Evolutionary conservation across 2,888 invertebrate genomes (phyloP), one percentile per base, ranked within the genome.

Genomic region (Operophtera brumata): DNA sequence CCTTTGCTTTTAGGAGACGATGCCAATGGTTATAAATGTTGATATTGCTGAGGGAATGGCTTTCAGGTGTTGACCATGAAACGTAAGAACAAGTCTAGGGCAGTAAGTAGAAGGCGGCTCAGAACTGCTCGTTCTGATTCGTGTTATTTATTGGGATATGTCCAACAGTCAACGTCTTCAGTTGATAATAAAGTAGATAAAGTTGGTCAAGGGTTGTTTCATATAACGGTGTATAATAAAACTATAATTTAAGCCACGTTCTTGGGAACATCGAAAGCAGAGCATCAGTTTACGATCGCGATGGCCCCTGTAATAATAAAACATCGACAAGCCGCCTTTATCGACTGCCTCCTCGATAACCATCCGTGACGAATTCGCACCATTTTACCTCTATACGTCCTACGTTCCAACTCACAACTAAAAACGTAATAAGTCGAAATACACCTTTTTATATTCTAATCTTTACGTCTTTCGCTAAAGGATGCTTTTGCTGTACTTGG

Each of bases 311-410:
- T 56, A 56, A 59, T 84, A 85, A 86, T 85, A 86, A 86, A 84
- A 85, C 77, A 84, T 86, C 82, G 82, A 80, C 83, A 81, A 67
- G 78, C 82, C 78, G 83, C 80, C 79, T 87, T 86, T 87, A 89
- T 87, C 87, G 84, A 77, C 74, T 82, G 85, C 81, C 77, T 81
- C 70, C 77, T 78, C 86, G 89, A 89, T 89, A 90, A 89, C 82
- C 84, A 86, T 81, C 87, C 88, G 87, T 87, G 88, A 89, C 89
- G 87, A 88, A 89, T 89, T 87, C 75, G 82, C 87, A 84, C 80
- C 86, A 84, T 80, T 82, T 80, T 64, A 47, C 64, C 58, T 58
- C 59, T 61, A 56, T 58, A 57, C 55, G 51, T 45, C 65, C 61
- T 59, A 53, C 59, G 57, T 48, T 53, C 57, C 57, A 60, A 65